Evolutionary conservation across 1,140 invertebrate genomes (phyloP), one percentile per base, ranked within the genome.

Genomic region (Dryas iulia): DNA sequence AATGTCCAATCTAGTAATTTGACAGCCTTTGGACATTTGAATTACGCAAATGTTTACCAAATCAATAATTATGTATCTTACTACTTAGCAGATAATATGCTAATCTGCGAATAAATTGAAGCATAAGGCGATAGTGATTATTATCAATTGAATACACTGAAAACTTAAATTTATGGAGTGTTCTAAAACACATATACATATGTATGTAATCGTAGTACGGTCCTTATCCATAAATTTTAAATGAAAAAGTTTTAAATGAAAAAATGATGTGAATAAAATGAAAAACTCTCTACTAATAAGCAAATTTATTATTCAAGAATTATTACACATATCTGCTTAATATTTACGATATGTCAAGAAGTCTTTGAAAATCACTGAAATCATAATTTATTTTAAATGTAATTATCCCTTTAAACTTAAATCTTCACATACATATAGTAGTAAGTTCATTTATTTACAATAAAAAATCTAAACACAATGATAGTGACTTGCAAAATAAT

Each of bases 291-390:
- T 87, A 78, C 85, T 83, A 84, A 87, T 79, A 87, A 86, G 85
- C 86, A 86, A 86, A 85, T 89, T 90, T 89, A 87, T 87, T 90
- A 72, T 70, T 83, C 71, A 82, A 87, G 81, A 84, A 85, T 84
- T 74, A 79, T 82, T 84, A 89, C 85, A 86, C 78, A 82, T 85
- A 87, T 81, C 73, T 59, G 64, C 78, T 87, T 85, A 84, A 81
- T 77, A 81, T 77, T 84, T 81, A 87, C 85, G 88, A 90, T 90
- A 89, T 90, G 85, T 90, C 80, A 81, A 89, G 81, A 89, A 88
- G 82, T 89, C 85, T 87, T 86, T 74, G 59, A 72, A 72, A 74
- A 74, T 74, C 61, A 71, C 69, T 59, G 61, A 74, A 74, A 70
- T 62, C 25, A 67, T 67, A 71, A 71, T 58, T 25, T 25, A 26